A percentile compares a stretch with the other conserved stretches of the same genome.
Evolutionary conservation across 1,140 invertebrate genomes (phyloP).

Genomic region (Tribolium madens): DNA sequence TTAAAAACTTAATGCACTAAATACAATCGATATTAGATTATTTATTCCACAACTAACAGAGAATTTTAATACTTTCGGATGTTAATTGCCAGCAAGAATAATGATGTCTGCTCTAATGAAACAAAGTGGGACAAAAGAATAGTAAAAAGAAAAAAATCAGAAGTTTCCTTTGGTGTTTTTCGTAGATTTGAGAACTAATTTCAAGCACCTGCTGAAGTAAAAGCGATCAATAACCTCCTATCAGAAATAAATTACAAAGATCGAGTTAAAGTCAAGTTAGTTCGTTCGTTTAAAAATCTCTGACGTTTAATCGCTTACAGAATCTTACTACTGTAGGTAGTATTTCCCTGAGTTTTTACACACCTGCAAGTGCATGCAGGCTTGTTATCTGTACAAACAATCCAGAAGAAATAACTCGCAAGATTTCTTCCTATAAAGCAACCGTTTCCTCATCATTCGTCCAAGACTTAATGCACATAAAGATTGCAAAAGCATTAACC

Average conservation of each 20-base stretch:
- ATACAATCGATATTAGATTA: no score
- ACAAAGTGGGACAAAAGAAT: constrained; percentile 8
- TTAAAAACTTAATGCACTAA: no score
- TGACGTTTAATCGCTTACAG: constrained; percentile 23
- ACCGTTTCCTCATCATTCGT: constrained; percentile 4
- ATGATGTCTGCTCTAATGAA: constrained; percentile 7
- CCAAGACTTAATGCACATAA: constrained; percentile 15
- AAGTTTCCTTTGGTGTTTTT: constrained; percentile 27
- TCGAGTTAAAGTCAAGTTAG: constrained; percentile 37
- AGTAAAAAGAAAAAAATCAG: background rate
- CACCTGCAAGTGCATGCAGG: background rate
- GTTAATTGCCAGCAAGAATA: background rate
- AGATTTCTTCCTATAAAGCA: constrained; percentile 16
- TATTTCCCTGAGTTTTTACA: constrained; percentile 14
- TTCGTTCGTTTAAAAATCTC: constrained; percentile 36
- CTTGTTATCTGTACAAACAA: constrained; percentile 18
- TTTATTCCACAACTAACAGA: background rate
- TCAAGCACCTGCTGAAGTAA: constrained; percentile 35
- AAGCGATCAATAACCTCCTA: constrained; percentile 31
- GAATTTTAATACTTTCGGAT: background rate
- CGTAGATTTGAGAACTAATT: constrained; percentile 30
- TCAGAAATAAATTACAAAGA: constrained; percentile 39
- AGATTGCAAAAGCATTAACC: constrained; percentile 17
- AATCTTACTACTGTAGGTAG: constrained; percentile 24
- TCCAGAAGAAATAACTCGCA: background rate